phyloP scores from a whole-genome alignment of 2,888 invertebrate species.

The Boloria euphrosyne region DNA sequence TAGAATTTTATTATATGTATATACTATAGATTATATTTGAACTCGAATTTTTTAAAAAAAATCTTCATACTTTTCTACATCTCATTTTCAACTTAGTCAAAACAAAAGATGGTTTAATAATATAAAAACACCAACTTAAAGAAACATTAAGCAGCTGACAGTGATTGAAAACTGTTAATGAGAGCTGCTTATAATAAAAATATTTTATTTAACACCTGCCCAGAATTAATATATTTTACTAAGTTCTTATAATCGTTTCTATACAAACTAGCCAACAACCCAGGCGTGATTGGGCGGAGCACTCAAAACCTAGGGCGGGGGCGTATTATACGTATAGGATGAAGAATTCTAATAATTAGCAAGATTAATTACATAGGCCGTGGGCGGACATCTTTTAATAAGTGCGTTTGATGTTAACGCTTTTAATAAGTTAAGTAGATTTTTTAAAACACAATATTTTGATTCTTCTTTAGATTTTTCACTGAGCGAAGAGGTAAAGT shows the following conservation, averaged over 20 bases:
- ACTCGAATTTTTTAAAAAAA: too few relatives aligned
- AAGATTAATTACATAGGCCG: constrained; percentile 54
- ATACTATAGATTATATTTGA: too few relatives aligned
- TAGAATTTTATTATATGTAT: too few relatives aligned
- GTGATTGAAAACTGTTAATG: neutral
- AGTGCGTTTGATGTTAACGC: neutral
- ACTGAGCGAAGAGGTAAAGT: too few relatives aligned
- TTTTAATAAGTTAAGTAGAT: neutral
- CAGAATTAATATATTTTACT: constrained; percentile 3
- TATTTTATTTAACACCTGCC: constrained; percentile 22
- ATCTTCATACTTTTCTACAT: too few relatives aligned
- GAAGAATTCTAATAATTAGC: constrained; percentile 56
- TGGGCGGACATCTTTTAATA: constrained; percentile 38
- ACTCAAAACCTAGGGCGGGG: constrained; percentile 57
- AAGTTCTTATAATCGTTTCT: constrained; percentile 1
- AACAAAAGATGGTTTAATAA: too few relatives aligned
- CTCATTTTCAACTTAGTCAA: too few relatives aligned
- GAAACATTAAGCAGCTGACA: neutral
- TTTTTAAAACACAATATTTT: neutral
- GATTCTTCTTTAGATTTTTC: neutral
- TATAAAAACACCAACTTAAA: too few relatives aligned
- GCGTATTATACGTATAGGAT: constrained; percentile 47
- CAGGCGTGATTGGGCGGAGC: constrained; percentile 72
- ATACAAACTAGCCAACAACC: constrained; percentile 12
- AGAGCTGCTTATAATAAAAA: constrained; percentile 1